Evolutionary conservation across 2,113 vertebrate genomes (phyloP), one percentile per base, ranked within the genome.

Genomic region (Alectura lathami): DNA sequence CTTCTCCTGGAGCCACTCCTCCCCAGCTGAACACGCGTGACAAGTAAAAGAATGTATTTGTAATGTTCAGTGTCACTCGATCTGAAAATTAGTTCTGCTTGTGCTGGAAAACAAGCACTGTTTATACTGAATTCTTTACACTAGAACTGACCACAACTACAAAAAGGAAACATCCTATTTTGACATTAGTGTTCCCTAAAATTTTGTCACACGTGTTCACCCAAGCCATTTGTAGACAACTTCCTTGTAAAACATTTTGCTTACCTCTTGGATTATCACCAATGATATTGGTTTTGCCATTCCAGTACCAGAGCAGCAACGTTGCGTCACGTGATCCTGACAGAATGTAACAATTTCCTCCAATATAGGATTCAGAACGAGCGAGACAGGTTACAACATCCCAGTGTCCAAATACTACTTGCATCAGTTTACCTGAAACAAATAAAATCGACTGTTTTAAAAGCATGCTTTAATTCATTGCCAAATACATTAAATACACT

Each of bases 301-400:
- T 99, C 99, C 99, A 99, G 97, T 99, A 99, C 99, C 99, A 99
- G 81, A 99, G 98, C 93, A 99, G 97, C 86, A 99, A 97, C 1
- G 99, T 99, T 95, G 99, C 99, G 69, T 99, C 99, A 50, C 99
- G 98, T 21, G 99, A 99, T 57, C 99, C 99, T 2, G 99, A 99
- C 91, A 99, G 98, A 76, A 99, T 94, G 92, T 99, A 99, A 97
- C 99, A 99, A 96, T 99, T 99, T 69, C 99, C 99, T 75, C 99
- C 99, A 47, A 99, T 99, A 94, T 99, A 99, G 1, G 99, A 99
- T 97, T 99, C 99, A 0, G 99, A 99, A 43, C 99, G 98, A 64
- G 98, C 97, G 91, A 99, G 98, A 84, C 99, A 99, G 51, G 99
- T 99, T 93, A 99, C 99, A 63, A 99, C 99, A 88, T 99, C 99